Base-by-base conservation (phyloP, 2,888 invertebrate genomes). In the Rhabditoides inermis region DNA sequence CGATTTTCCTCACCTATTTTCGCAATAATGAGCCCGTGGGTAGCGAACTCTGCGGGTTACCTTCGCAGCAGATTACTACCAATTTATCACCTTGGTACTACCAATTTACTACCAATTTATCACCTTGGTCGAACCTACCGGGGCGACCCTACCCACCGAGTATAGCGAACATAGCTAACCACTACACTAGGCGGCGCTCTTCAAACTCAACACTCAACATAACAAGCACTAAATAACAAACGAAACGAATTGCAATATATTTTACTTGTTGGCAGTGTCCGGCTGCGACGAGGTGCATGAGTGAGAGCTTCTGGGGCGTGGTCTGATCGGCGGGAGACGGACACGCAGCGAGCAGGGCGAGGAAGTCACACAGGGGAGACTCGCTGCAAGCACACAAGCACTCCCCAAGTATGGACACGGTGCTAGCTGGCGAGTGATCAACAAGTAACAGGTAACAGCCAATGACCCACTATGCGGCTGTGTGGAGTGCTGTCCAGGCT, bases 401-500 rank as follows among this genome's bases (percentile, higher is more conserved):
- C 6, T 46, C 10, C 12, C 7, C 20, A 3, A 7, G 4, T 49
- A 20, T 26, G 28, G 15, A 15, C 15, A 36, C 1, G 36, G 7
- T 10, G 18, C 20, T n/a, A 45, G 6, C 23, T 35, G 25, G 39
- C 15, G 32, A 25, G 28, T 35, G 25, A 26, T 20, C 27, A 3
- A 35, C 22, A 20, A 10, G 25, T 5, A 44, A 35, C n/a, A 32
- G 7, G 6, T 10, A 35, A 7, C 23, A 26, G 25, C 27, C 18
- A 26, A 53, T 23, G 45, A 58, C 73, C 60, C 56, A 77, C 77
- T 74, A 76, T 56, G 77, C 77, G 2, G 76, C 73, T 20, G 70
- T 67, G 58, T 78, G 77, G 18, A 78, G 47, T n/a, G 77, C 76
- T 39, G 70, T 69, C 77, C 76, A 77, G 32, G 75, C 73, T 12